Base-by-base conservation (phyloP, 2,888 invertebrate genomes). In the Gymnoscelis rufifasciata region DNA sequence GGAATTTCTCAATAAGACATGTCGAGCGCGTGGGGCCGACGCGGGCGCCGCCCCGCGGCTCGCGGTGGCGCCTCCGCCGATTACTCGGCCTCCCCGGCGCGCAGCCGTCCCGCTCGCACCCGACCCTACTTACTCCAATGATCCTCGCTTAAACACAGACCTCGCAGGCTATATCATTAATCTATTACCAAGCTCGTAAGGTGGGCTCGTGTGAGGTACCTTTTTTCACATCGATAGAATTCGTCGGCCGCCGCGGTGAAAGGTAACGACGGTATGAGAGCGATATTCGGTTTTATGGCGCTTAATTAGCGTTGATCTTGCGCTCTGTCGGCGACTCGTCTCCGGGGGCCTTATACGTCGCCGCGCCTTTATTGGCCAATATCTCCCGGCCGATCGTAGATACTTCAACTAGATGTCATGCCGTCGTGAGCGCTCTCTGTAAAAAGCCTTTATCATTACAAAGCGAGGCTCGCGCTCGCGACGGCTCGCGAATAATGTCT, bases 1-100 rank as follows among this genome's bases (percentile, higher is more conserved):
- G 68, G 87, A 83, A 87, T 87, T 87, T 87, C 86, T 87, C 87
- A 86, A 87, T 86, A 84, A 83, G 80, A 75, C 67, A 74, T 73
- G 75, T 68, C 54, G 77, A 63, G 77, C 81, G 81, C 78, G 83
- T 83, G 87, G 83, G 83, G 83, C 78, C 80, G 67, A 61, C 79
- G 76, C 77, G 71, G 74, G 78, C 80, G 81, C 81, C 79, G 80
- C 82, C 79, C 81, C 74, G 79, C 71, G 74, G 78, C 75, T 76
- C 66, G 62, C 75, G 65, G 78, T 78, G 81, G 81, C 83, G 81
- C 82, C 82, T 79, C 73, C 66, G 74, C 74, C 77, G 78, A 77
- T 77, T 77, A 76, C 74, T 27, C 54, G 36, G 49, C 57, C 51
- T 64, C 68, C 56, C 57, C 45, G 51, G 63, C 60, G 15, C 36